Evolutionary conservation across 1,140 invertebrate genomes (phyloP).

Genomic region (Hormaphis cornu): DNA sequence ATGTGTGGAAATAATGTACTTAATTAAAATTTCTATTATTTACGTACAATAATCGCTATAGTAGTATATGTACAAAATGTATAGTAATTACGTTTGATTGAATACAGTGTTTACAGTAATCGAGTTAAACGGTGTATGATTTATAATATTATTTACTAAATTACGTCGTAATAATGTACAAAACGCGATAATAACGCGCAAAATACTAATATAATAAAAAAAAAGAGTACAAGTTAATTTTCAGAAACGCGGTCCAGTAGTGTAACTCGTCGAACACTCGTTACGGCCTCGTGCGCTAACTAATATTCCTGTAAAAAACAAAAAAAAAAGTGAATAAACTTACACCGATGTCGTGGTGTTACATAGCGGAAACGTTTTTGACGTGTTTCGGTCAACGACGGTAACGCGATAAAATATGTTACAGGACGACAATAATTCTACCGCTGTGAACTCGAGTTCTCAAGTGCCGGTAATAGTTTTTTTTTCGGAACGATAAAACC

Average conservation of each 20-base stretch:
- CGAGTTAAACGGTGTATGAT: too few species aligned
- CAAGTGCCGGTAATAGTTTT: too few species aligned
- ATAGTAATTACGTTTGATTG: background rate
- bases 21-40: background rate
- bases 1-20: background rate
- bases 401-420: too few species aligned
- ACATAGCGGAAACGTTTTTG: background rate
- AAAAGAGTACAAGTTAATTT: background rate
- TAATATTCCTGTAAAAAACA: slow-evolving; percentile 6
- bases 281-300: background rate
- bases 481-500: too few species aligned
- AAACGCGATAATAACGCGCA: background rate
- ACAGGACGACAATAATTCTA: too few species aligned
- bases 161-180: background rate
- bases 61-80: background rate
- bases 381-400: background rate
- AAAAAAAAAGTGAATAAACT: background rate
- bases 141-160: background rate
- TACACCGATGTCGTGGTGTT: background rate
- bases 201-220: background rate
- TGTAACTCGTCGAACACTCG: slow-evolving; percentile 9
- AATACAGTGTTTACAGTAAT: slow-evolving; percentile 1
- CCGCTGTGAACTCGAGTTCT: too few species aligned
- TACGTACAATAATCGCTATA: background rate
- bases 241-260: background rate